Base-by-base conservation (phyloP, 2,888 invertebrate genomes). In the Ypsolopha scabrella region DNA sequence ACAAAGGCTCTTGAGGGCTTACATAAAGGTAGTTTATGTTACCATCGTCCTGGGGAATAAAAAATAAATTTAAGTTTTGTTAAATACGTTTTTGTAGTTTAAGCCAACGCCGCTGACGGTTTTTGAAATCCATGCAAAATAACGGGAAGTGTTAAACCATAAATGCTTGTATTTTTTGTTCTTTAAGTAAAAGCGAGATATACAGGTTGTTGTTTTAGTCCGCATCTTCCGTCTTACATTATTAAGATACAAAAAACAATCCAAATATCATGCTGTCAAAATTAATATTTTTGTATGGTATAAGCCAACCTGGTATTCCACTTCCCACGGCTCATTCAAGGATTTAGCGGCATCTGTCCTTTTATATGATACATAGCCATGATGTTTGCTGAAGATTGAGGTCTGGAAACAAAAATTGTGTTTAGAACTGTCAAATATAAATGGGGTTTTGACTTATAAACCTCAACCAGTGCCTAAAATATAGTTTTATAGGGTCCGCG, bases 1-100 rank as follows among this genome's bases (percentile, higher is more conserved):
- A 92, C 1, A 85, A 75, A 0, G 90, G 88, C 59, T 91, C 91
- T 34, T 70, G 67, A 2, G 79, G 73, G 0, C 67, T 65, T 0
- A 81, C 67, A 50, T 76, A 74, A 11, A 87, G 65, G 0, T 66
- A 64, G 6, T 69, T 71, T 3, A 85, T 72, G 39, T 73, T 70
- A 2, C 87, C 85, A 10, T 70, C 70, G 4, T 72, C 72, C 83
- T 85, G 68, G 8, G 71, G 71, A 53, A 44, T 48, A 3, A 24
- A 48, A 11, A 43, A 38, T 35, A 54, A 8, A n/a, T n/a, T 50
- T n/a, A 11, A 7, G 41, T 47, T 6, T 9, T 37, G 6, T 37
- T 37, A 37, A 37, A 9, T 7, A 37, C 9, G 37, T 37, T 9
- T 7, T 37, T 37, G 37, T 9, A 7, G n/a, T 37, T 37, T 37